These are phyloP conservation scores for Parnassius orleans DNA, from an alignment of 2,888 invertebrate species.

Conservation along the genomic window DNA sequence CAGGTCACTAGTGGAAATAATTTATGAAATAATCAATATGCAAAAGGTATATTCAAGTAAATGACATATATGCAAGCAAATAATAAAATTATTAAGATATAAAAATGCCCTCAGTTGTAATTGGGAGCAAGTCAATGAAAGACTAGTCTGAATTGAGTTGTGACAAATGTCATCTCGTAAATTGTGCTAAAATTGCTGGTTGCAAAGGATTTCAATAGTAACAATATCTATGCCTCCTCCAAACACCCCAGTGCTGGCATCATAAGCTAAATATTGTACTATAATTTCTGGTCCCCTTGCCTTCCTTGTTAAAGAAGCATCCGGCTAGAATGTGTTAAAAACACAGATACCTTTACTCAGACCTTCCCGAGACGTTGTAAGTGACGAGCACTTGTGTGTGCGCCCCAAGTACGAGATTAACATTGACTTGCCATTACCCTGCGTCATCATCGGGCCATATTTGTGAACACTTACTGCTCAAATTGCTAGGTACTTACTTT, in stretches of 20 bases:
- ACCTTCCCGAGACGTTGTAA: slow-evolving; percentile 87
- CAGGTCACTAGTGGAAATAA: no score
- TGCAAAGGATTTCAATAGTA: slow-evolving; percentile 86
- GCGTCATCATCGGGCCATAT: slow-evolving; percentile 67
- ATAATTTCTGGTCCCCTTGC: slow-evolving; percentile 88
- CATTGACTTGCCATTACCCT: slow-evolving; percentile 82
- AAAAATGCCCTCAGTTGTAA: slow-evolving; percentile 63
- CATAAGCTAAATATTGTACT: slow-evolving; percentile 72
- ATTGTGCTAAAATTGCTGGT: slow-evolving; percentile 88
- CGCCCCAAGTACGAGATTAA: slow-evolving; percentile 89
- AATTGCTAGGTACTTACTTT: slow-evolving; percentile 77
- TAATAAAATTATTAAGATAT: slow-evolving; percentile 14
- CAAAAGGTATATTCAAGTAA: no score
- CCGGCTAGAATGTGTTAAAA: slow-evolving; percentile 84
- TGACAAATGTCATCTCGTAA: slow-evolving; percentile 84
- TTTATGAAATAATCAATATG: no score
- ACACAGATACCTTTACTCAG: slow-evolving; percentile 85
- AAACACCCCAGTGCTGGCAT: slow-evolving; percentile 66
- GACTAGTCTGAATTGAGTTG: slow-evolving; percentile 95
- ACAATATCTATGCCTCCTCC: slow-evolving; percentile 67
- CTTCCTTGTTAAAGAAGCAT: slow-evolving; percentile 83
- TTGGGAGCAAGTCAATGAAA: slow-evolving; percentile 83
- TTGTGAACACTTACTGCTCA: not conserved
- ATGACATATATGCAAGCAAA: no score
- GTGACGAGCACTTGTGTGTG: slow-evolving; percentile 84